Percentiles rank a stretch among this genome's conserved stretches.
phyloP scores from a whole-genome alignment of 2,888 invertebrate genomes.

The Campaea margaritaria region DNA sequence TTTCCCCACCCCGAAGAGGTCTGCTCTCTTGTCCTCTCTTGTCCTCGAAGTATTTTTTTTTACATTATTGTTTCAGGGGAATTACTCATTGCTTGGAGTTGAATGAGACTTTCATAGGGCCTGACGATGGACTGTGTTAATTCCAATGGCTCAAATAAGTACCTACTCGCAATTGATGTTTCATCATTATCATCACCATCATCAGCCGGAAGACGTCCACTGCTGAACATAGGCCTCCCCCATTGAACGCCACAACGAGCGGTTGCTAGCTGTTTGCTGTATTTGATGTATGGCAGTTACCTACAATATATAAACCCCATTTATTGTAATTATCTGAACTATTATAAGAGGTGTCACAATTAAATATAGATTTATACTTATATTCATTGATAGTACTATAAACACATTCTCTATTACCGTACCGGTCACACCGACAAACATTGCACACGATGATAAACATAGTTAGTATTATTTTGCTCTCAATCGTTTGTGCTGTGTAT shows the following conservation, averaged over 20 bases:
- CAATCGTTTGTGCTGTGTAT: conserved; percentile 14
- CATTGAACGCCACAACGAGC: no score
- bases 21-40: no score
- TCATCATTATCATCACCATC: no score
- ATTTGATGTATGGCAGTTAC: neutral
- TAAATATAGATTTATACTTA: conserved; percentile 1
- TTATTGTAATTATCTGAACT: neutral
- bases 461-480: conserved; percentile 11
- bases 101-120: no score
- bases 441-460: neutral
- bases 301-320: neutral
- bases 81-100: conserved; percentile 23
- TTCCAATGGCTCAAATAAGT: no score
- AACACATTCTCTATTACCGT: neutral
- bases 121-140: no score
- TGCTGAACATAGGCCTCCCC: no score
- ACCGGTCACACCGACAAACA: neutral
- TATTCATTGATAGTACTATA: neutral
- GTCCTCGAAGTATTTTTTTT: neutral
- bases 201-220: no score
- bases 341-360: neutral
- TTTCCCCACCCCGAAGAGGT: no score
- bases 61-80: conserved; percentile 33
- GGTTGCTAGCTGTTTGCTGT: no score
- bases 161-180: no score